These are phyloP conservation scores for Asarcornis scutulata DNA, from an alignment of 2,113 vertebrate genomes.

Conservation along the genomic window DNA sequence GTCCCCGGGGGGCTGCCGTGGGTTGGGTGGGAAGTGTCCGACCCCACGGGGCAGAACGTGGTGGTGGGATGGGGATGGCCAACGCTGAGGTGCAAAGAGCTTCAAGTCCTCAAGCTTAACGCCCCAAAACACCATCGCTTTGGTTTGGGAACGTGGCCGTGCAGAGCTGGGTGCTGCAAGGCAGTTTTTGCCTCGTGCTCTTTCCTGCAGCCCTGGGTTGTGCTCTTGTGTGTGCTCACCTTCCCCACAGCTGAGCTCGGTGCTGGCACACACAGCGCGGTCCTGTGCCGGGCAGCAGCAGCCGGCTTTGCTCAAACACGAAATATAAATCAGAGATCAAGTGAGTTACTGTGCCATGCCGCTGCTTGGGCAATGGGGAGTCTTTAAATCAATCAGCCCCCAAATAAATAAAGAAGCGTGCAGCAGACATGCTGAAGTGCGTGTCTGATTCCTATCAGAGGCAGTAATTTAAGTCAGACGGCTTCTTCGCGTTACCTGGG, in stretches of 20 bases:
- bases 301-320: conserved; percentile 16
- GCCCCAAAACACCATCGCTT: accelerated
- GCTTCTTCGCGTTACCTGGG: conserved; percentile 15
- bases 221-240: background rate
- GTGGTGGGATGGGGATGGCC: background rate
- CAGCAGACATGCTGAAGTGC: conserved; percentile 55
- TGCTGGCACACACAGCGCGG: background rate
- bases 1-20: background rate
- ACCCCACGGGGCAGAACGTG: background rate
- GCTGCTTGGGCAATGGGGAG: conserved; percentile 53
- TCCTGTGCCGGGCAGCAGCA: background rate
- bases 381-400: conserved; percentile 64
- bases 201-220: background rate
- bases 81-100: background rate
- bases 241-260: background rate
- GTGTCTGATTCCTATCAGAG: conserved; percentile 61
- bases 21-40: background rate
- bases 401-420: conserved; percentile 65
- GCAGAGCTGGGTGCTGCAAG: background rate
- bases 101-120: background rate
- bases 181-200: background rate
- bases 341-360: conserved; percentile 60
- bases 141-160: background rate
- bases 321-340: conserved; percentile 64
- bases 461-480: conserved; percentile 59